Base-by-base conservation (phyloP, 2,113 vertebrate genomes). In the Emydocephalus ijimae region DNA sequence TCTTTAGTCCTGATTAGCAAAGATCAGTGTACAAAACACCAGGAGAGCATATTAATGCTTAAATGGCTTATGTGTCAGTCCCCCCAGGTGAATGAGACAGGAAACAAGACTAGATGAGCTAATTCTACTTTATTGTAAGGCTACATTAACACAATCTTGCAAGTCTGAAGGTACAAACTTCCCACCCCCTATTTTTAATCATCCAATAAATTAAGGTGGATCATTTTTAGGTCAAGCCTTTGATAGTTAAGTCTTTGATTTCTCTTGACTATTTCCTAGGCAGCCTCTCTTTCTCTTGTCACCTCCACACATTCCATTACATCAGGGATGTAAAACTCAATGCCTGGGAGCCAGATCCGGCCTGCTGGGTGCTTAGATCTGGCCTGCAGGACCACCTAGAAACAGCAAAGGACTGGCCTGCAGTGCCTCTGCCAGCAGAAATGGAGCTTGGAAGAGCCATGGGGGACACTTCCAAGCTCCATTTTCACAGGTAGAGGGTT, bases 11-110 rank as follows among this genome's bases (percentile, higher is more conserved):
- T 34, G 87, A 1, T 0, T 74, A 3, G 0, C 0, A 15, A 0
- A 0, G 61, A 89, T 90, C 64, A 86, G 86, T 56, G 0, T 15
- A 61, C 74, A 54, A 94, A 89, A 91, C 85, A 26, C 52, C 87
- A 45, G 89, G 61, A 92, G 86, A 92, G 89, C 14, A 26, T 21
- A 92, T 92, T 91, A 92, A 81, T 94, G 93, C 92, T 98, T 95
- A 96, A 69, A 94, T 95, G 89, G 89, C 93, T 92, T 96, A n/a
- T 69, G n/a, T 69, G 61, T 69, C 29, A n/a, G 61, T n/a, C 10
- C 61, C 4, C 61, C 1, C 29, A 69, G 61, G 61, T 69, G n/a
- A 69, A 69, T n/a, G 29, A 69, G 61, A n/a, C 61, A 69, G 12
- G 61, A 69, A 69, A n/a, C 29, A 69, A 69, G 61, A 69, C 61